Conservation (phyloP, 2,797 vertebrate genomes). For the Chelidonichthys spinosus region DNA sequence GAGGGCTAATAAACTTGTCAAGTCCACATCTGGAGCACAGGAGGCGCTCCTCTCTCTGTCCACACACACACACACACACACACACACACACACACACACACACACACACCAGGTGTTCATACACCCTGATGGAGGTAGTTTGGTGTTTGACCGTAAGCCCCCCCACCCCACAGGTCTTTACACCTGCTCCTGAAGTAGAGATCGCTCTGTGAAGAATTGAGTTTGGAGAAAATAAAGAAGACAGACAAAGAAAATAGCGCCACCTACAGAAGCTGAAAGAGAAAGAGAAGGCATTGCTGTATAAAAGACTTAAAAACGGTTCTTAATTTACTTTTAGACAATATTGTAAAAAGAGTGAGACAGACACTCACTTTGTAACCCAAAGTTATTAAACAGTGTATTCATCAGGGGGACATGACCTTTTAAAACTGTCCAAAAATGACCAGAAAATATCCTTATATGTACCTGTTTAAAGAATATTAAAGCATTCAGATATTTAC, state of each 20-base stretch:
- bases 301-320: not conserved
- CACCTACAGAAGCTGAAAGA: not conserved
- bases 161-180: not conserved
- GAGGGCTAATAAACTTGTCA: slow-evolving; percentile 79
- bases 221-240: not conserved
- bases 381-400: not conserved
- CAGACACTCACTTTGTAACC: not conserved
- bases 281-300: not conserved
- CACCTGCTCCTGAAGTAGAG: slow-evolving; percentile 33
- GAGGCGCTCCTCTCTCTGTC: slow-evolving; percentile 45
- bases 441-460: too few species aligned
- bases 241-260: not conserved
- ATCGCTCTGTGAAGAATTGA: not conserved
- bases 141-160: slow-evolving; percentile 53
- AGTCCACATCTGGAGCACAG: slow-evolving; percentile 77
- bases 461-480: too few species aligned
- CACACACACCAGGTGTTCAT: slow-evolving; percentile 64
- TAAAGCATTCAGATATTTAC: too few species aligned
- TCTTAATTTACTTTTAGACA: not conserved
- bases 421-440: too few species aligned
- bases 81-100: slow-evolving; percentile 1
- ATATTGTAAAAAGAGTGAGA: not conserved
- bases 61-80: slow-evolving; percentile 18
- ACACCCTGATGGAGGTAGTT: slow-evolving; percentile 43
- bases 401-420: not conserved